Base-by-base conservation (phyloP, 2,113 vertebrate genomes). In the Pedionomus torquatus region DNA sequence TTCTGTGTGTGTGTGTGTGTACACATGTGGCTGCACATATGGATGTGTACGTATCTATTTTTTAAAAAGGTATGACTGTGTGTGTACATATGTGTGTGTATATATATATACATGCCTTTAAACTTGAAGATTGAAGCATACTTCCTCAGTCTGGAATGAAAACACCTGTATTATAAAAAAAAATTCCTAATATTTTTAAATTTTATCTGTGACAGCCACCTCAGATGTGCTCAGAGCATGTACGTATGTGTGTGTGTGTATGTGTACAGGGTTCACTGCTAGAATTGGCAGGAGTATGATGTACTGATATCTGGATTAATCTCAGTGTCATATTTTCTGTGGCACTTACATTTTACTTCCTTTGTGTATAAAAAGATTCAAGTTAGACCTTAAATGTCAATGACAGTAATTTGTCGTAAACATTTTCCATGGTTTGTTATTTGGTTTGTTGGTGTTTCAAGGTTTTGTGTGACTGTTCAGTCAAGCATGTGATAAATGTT, bases 261-360 rank as follows among this genome's bases (percentile, higher is more conserved):
- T 57, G 33, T 48, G 71, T 71, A 52, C 30, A 80, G 46, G 41
- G 35, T 33, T 61, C 48, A 43, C 71, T 41, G 43, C 43, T 79
- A 70, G 37, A 87, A 89, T 17, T 87, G 76, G 13, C 74, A 54
- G 46, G 61, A 89, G 41, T 74, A 66, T 9, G 4, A 13, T 81
- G 90, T 96, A 88, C 86, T 96, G 96, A 89, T 96, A 95, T 96
- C 97, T 95, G 96, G 92, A 96, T 98, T 96, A 96, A 96, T 96
- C 97, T 94, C 96, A 72, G 21, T 94, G 63, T 96, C 82, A 61
- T 90, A 82, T 97, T 97, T 97, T 96, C 37, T 33, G 74, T 84
- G 79, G 87, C 89, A 96, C 92, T 97, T 71, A 92, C 24, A 58
- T 82, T 92, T 69, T 82, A 94, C 71, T 97, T 83, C 9, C 28